Base-by-base conservation (phyloP, 2,888 invertebrate species). In the Isoperla grammatica region DNA sequence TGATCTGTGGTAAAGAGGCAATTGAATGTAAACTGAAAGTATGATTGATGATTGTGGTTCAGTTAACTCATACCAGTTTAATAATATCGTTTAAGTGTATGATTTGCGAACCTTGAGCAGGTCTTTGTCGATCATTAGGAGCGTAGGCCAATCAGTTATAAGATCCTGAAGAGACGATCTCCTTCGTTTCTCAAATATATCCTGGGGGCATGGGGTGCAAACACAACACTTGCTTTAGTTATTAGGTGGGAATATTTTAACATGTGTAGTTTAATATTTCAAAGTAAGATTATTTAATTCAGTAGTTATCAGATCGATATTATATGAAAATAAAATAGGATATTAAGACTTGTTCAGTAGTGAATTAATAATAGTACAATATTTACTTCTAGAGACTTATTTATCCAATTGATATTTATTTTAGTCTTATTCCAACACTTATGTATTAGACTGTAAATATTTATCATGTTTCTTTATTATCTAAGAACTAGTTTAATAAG, bases 61-160 rank as follows among this genome's bases (percentile, higher is more conserved):
- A 53, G 53, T 53, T 53, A 53, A 53, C 37, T 37, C 15, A 12
- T 37, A 53, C 53, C 53, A 53, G 35, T 39, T 17, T 37, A 53
- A 53, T 17, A 17, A 53, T 19, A 46, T 22, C 46, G 46, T 46
- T 62, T 59, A 57, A 62, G 35, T 56, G 56, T 53, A 39, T 74
- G 61, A 57, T 64, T 69, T 80, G 77, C 84, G 81, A 84, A 84
- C 84, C 84, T 84, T 84, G 76, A 63, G 63, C 23, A 63, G 59
- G 56, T 78, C 77, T 79, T 80, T 82, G 74, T 79, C 80, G 78
- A 79, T 76, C 76, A 80, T 80, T 76, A 80, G 77, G 76, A 89
- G 83, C 70, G 75, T 81, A 72, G 88, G 88, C 87, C 88, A 89
- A 79, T 88, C 88, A 71, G 85, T 85, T 75, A 88, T 85, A 73